These are phyloP conservation scores for Drepana falcataria DNA, from an alignment of 2,888 invertebrate species.

Conservation along the genomic window DNA sequence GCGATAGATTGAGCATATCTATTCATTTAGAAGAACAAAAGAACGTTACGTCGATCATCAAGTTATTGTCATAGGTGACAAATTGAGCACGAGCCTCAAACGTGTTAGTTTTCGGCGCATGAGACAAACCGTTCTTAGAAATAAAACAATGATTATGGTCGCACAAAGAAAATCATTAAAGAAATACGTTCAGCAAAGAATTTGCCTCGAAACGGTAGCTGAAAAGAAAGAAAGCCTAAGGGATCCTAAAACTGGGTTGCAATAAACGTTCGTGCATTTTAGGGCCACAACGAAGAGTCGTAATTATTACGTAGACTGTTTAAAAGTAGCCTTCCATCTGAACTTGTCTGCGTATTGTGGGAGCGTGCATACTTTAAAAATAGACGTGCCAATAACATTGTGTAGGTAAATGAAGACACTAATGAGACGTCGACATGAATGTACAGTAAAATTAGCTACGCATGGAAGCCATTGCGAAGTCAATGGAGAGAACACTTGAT, in stretches of 20 bases:
- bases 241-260: no score
- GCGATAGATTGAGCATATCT: neutral
- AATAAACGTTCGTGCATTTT: constrained; percentile 6
- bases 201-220: neutral
- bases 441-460: constrained; percentile 45
- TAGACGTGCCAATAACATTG: constrained; percentile 55
- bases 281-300: constrained; percentile 23
- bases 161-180: neutral
- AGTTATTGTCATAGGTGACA: constrained; percentile 24
- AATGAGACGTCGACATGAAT: constrained; percentile 55
- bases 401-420: constrained; percentile 56
- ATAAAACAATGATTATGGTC: neutral
- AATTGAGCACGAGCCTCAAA: constrained; percentile 15
- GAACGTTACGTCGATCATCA: constrained; percentile 18
- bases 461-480: constrained; percentile 33
- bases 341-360: constrained; percentile 23
- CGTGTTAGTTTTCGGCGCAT: constrained; percentile 19
- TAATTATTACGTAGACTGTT: constrained; percentile 26
- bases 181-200: neutral
- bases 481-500: constrained; percentile 19
- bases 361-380: constrained; percentile 43
- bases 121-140: constrained; percentile 1
- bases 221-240: no score
- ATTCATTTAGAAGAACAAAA: constrained; percentile 19
- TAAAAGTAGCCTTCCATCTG: constrained; percentile 16